phyloP scores from a whole-genome alignment of 2,888 invertebrate genomes.

The Aphodius granarius region DNA sequence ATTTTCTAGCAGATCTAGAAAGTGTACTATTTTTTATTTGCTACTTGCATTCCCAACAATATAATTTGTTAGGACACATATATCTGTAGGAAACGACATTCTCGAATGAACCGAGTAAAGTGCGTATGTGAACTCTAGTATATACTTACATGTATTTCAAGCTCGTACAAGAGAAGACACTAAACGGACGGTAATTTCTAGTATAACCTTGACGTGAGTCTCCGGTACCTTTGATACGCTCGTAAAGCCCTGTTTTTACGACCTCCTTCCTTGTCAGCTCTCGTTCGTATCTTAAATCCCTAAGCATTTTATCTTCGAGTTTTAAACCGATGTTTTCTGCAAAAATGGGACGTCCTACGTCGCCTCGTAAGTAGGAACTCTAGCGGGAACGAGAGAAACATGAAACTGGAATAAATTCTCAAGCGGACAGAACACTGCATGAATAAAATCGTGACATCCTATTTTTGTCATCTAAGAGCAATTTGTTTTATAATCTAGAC shows the following conservation, averaged over 20 bases:
- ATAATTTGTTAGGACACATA: background rate
- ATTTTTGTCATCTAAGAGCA: no score
- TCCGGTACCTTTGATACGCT: slow-evolving; percentile 24
- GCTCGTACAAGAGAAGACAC: slow-evolving; percentile 23
- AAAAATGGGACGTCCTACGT: background rate
- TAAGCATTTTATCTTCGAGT: background rate
- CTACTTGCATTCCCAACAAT: background rate
- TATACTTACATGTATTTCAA: background rate
- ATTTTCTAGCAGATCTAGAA: no score
- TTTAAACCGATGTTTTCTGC: background rate
- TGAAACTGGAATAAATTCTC: background rate
- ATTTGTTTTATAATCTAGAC: background rate
- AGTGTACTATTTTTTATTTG: no score
- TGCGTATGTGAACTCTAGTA: background rate
- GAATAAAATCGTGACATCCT: background rate
- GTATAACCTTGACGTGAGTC: slow-evolving; percentile 26
- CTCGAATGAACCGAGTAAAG: background rate
- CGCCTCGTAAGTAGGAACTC: background rate
- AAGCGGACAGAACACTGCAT: background rate
- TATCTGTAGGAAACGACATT: background rate
- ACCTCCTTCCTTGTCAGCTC: slow-evolving; percentile 17
- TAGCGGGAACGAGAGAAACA: background rate
- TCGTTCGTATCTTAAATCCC: background rate
- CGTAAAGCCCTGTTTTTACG: slow-evolving; percentile 29
- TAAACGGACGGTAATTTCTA: slow-evolving; percentile 27